Base-by-base conservation (phyloP, 2,888 invertebrate species). In the Aleiodes testaceus region DNA sequence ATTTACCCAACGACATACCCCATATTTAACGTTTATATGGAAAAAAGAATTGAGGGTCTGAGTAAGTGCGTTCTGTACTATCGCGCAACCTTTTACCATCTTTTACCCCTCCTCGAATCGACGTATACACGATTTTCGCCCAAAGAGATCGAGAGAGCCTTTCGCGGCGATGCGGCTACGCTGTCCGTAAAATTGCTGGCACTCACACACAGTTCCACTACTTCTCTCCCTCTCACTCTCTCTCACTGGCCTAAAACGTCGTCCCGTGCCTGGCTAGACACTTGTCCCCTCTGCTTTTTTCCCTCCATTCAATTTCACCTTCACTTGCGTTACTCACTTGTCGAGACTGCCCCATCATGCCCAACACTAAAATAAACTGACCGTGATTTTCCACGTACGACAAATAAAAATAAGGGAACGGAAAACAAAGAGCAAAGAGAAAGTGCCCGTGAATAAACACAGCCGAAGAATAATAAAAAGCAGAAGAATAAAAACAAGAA, bases 141-240 rank as follows among this genome's bases (percentile, higher is more conserved):
- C 61, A 30, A 20, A 30, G 26, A 11, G 9, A 20, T 20, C 59
- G 64, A 59, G 22, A 71, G 71, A 72, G 42, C 64, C 45, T 66
- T 45, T 72, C 76, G 70, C 75, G 73, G 77, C 79, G 76, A 77
- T 77, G 72, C 72, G 72, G 78, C 77, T 75, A 75, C 79, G 79
- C 75, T 80, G 80, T 77, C 82, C 80, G 78, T 79, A 77, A 81
- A 82, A 82, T 82, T 81, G 80, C 81, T 79, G 75, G 77, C 76
- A 77, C 78, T 77, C 81, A 78, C 79, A 52, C 61, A 36, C 69
- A 20, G 20, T 49, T 30, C 50, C 22, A 36, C 36, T 36, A 11
- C 36, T 66, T 61, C 50, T 18, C 18, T n/a, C 16, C n/a, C 42
- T 63, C 64, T 52, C 66, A 5, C 26, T 42, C 55, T 22, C 66